Base-by-base conservation (phyloP, 1,140 invertebrate species). In the Drosophila tristis region DNA sequence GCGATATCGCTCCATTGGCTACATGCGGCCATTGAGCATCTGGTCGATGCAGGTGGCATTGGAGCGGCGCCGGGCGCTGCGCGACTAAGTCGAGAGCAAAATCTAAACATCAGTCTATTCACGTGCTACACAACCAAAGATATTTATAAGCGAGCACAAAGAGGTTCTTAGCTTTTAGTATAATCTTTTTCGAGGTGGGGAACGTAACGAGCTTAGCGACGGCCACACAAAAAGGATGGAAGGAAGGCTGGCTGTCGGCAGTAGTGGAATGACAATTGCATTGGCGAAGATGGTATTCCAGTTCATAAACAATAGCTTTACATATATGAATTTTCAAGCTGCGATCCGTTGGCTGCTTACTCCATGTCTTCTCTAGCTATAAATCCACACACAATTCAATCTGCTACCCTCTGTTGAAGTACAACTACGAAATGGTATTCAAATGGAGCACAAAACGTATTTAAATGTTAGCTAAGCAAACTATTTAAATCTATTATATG, bases 21-120 rank as follows among this genome's bases (percentile, higher is more conserved):
- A 99, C 92, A 98, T 98, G 97, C 93, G 98, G 49, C 97, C 97
- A 0, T 92, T 99, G 2, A 95, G 95, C 63, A 96, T 99, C 81
- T 99, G 97, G 97, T 94, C 96, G 0, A 97, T 98, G 94, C 96
- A 98, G 82, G 95, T 95, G 78, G 97, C 97, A 39, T 79, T 90
- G 84, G 91, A 92, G 67, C 58, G 90, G 20, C 79, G 81, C 23
- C 79, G 81, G 16, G 78, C 87, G 8, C 59, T 90, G 35, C 78
- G 90, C 42, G 91, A 92, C 73, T 92, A 92, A 92, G 31, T 51
- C 29, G n/a, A 56, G 16, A 82, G 71, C 76, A 76, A 67, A 82
- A 82, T 79, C 64, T 51, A 61, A 53, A 45, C 59, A 54, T 20
- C 55, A 61, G 67, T 64, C 60, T 67, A 74, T 29, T 45, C 43